These are phyloP conservation scores for Scaptodrosophila lebanonensis DNA, from an alignment of 1,140 invertebrate genomes.

Conservation along the genomic window DNA sequence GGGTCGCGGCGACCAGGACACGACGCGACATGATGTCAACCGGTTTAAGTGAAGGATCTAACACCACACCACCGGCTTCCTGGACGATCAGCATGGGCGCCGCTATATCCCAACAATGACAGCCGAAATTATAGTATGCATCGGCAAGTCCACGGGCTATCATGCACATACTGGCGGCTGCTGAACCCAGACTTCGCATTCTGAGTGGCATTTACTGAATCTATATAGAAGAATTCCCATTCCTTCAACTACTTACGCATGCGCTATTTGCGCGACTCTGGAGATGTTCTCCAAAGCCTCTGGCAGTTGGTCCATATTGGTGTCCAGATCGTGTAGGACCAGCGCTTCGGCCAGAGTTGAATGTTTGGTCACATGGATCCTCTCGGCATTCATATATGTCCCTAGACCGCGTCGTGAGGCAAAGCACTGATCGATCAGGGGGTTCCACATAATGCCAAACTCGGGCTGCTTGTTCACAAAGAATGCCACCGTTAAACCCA, in stretches of 20 bases:
- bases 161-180: constrained; percentile 11
- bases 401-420: constrained; percentile 90
- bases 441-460: constrained; percentile 93
- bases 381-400: constrained; percentile 89
- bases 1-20: constrained; percentile 6
- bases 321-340: constrained; percentile 89
- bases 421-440: constrained; percentile 89
- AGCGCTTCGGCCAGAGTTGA: constrained; percentile 86
- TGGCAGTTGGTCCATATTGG: constrained; percentile 84
- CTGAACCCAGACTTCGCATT: constrained; percentile 7
- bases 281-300: constrained; percentile 86
- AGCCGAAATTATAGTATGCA: constrained; percentile 11
- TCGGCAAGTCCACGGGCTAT: constrained; percentile 14
- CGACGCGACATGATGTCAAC: constrained; percentile 8
- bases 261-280: constrained; percentile 82
- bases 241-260: constrained; percentile 82
- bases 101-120: constrained; percentile 10
- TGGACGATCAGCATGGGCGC: constrained; percentile 1
- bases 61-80: constrained; percentile 12
- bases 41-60: constrained; percentile 4
- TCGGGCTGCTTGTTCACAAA: constrained; percentile 82
- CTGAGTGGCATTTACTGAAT: neutral
- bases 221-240: neutral
- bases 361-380: constrained; percentile 84
- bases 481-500: constrained; percentile 87